A percentile compares a stretch with the other conserved stretches of the same genome.
Conservation (phyloP, 2,113 vertebrate genomes). For the Empidonax traillii region DNA sequence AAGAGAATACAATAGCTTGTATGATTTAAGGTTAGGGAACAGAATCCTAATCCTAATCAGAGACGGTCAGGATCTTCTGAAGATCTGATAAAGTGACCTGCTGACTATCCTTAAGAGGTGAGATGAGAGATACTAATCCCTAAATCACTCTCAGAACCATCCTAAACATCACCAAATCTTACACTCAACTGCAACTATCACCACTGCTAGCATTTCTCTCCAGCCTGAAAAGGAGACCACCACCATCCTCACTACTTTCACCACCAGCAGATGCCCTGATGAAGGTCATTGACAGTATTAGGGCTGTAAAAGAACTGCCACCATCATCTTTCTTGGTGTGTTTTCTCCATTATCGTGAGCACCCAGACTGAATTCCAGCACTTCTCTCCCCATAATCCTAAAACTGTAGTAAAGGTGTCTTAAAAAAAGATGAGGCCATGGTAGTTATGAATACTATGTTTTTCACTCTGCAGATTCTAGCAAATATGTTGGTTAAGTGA, state of each 20-base stretch:
- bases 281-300: not conserved
- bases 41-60: not conserved
- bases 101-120: not conserved
- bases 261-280: not conserved
- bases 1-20: not conserved
- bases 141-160: not conserved
- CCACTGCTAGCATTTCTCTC: not conserved
- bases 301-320: not conserved
- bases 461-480: not conserved
- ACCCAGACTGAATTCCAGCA: not conserved
- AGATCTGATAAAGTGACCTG: not conserved
- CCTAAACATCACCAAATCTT: not conserved
- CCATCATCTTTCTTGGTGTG: fast-evolving
- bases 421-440: not conserved
- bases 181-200: not conserved
- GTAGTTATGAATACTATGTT: not conserved
- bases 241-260: not conserved
- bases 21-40: not conserved
- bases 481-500: not conserved
- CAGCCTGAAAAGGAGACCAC: not conserved
- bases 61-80: not conserved
- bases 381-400: not conserved
- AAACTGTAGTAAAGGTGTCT: not conserved
- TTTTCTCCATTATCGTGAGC: not conserved
- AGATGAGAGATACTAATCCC: not conserved